Base-by-base conservation (phyloP, 2,797 vertebrate genomes). In the Kryptopterus vitreolus region DNA sequence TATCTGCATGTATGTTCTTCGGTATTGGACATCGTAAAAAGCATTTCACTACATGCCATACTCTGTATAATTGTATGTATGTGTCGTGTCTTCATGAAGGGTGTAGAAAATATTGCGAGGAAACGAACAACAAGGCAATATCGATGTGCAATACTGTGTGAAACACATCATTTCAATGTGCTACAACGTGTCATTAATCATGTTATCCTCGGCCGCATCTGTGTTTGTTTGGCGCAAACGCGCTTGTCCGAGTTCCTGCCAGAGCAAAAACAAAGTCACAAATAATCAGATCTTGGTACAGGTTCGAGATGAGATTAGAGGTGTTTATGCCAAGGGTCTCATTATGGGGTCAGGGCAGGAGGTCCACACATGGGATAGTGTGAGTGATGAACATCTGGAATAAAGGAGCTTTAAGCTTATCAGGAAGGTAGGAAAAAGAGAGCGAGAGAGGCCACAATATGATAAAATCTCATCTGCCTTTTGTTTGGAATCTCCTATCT, bases 401-500 rank as follows among this genome's bases (percentile, higher is more conserved):
- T 80, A 77, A 68, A 46, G 69, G 72, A 77, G 84, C 70, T 73
- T 29, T 1, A 33, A 46, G 24, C 82, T 89, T 89, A 89, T 91
- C 88, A 84, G 66, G 43, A 46, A 46, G 7, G 22, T 15, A n/a
- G 26, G 0, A 3, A 10, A 26, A 69, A 75, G 61, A 57, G 73
- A 74, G 73, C 69, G 57, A 59, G 81, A 68, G 79, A 62, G 84
- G 87, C 80, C 78, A 81, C 77, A 68, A 43, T 88, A 78, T 89
- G 87, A 88, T 89, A 86, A 78, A 79, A 90, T 90, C 85, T 90
- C 83, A 81, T 82, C 20, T 80, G 76, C 58, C 81, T 87, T 89
- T 87, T 88, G 89, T 90, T 88, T 88, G 85, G 86, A 85, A 81
- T 77, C 74, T 83, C 88, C 88, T 85, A 92, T 91, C 89, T 73